Evolutionary conservation across 2,888 invertebrate genomes (phyloP), one percentile per base, ranked within the genome.

Genomic region (Mythimna vitellina): DNA sequence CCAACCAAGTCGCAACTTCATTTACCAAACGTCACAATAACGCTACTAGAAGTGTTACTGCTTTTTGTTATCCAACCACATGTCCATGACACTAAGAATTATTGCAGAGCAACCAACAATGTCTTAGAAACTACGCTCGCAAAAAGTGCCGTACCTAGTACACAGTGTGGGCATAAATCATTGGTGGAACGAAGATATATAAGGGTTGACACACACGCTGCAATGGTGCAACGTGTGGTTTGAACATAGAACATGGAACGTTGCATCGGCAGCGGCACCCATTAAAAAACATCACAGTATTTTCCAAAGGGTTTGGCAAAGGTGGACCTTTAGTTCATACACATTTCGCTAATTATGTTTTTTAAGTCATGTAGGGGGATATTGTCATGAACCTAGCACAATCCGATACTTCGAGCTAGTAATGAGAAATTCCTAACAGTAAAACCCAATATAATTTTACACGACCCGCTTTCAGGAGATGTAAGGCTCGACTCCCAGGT

Each of bases 21-120:
- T 81, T 65, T 65, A 76, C 8, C 49, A 78, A 54, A 71, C 25
- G 66, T 67, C 35, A 51, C 42, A 12, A 29, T 56, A 53, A 25
- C 29, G 22, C 46, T 57, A 46, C 64, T 53, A 32, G 32, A 69
- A 69, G 58, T 73, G 58, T 61, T 49, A 46, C 25, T 49, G 49
- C 25, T 77, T 78, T 79, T 81, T 73, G 62, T 63, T 10, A 60
- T n/a, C 0, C 4, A 25, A 20, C 32, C 63, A 57, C 73, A 82
- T 61, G 82, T 32, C 42, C n/a, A 57, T 9, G 73, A 66, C 56
- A 73, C 53, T n/a, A 63, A 66, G 61, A 81, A 57, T 73, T 57
- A 82, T 82, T 66, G 69, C 66, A 49, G 46, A 29, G 22, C 60
- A 42, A 42, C 38, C 22, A 65, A 57, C 61, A 73, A 35, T 62